Base-by-base conservation (phyloP, 2,797 vertebrate genomes). In the Centropyge bicolor region DNA sequence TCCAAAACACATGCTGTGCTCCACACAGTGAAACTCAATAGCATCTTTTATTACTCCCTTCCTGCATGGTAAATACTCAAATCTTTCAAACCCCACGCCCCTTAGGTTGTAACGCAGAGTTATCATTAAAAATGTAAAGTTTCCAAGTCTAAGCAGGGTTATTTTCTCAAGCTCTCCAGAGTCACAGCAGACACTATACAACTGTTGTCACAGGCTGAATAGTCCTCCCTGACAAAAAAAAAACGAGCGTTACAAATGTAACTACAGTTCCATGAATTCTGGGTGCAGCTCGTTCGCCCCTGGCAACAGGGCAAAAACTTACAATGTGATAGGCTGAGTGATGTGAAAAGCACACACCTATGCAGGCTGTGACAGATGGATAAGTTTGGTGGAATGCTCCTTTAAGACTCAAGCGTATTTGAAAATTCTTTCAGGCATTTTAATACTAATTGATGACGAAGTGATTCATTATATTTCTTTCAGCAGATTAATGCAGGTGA, bases 401-500 rank as follows among this genome's bases (percentile, higher is more conserved):
- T 74, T 69, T 51, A 61, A 60, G 24, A 19, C 31, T 69, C 10
- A 72, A 70, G 20, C 35, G 40, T 22, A 31, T 31, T 31, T 2
- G 27, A 31, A 40, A 19, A 22, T 45, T 55, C 1, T 64, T 71
- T 82, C 16, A 59, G 38, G 57, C 22, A 17, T 75, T 80, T 85
- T 27, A 57, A 52, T 14, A 41, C 16, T 31, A 20, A 35, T 48
- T 55, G 40, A 31, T 35, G 20, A 3, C 35, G 59, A 67, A 64
- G 8, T 3, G 14, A 51, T 78, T 73, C 13, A 11, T 71, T 41
- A 14, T 13, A n/a, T 73, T 52, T 68, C 2, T 60, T 70, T 71
- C 17, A 46, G 46, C 55, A 60, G 41, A 79, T 78, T 52, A 73
- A 82, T 68, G 59, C 57, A 71, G 56, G 40, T 68, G 66, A 83